Evolutionary conservation across 2,113 vertebrate species (phyloP).

Genomic region (Corynorhinus townsendii): DNA sequence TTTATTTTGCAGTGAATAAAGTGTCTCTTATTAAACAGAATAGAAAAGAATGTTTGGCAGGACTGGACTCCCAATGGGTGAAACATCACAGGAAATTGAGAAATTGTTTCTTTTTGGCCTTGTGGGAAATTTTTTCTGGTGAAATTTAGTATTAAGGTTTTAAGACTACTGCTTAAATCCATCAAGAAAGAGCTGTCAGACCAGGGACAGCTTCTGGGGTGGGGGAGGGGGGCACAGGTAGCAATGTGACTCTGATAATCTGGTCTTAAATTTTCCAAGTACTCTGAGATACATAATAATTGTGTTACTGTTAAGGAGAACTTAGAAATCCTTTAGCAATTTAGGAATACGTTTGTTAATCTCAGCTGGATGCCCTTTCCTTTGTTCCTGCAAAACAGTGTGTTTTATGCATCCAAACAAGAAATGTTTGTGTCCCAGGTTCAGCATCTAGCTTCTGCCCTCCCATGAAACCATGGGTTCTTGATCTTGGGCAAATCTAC

Average conservation of each 20-base stretch:
- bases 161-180: slow-evolving; percentile 15
- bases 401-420: neutral
- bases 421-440: neutral
- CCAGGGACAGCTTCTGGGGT: neutral
- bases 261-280: neutral
- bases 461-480: neutral
- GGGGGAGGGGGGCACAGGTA: neutral
- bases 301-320: neutral
- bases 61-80: slow-evolving; percentile 5
- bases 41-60: slow-evolving; percentile 53
- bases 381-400: neutral
- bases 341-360: neutral
- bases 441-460: neutral
- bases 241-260: neutral
- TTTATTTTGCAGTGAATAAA: slow-evolving; percentile 59
- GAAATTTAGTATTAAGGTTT: slow-evolving; percentile 18
- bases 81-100: slow-evolving; percentile 59
- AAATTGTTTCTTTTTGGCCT: slow-evolving; percentile 57
- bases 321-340: neutral
- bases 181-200: neutral
- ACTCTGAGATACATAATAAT: neutral
- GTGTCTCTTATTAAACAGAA: slow-evolving; percentile 58
- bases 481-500: neutral
- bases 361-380: neutral
- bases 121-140: slow-evolving; percentile 39